These are phyloP conservation scores for Cheirogaleus medius DNA, from an alignment of 2,113 vertebrate species.

Conservation along the genomic window DNA sequence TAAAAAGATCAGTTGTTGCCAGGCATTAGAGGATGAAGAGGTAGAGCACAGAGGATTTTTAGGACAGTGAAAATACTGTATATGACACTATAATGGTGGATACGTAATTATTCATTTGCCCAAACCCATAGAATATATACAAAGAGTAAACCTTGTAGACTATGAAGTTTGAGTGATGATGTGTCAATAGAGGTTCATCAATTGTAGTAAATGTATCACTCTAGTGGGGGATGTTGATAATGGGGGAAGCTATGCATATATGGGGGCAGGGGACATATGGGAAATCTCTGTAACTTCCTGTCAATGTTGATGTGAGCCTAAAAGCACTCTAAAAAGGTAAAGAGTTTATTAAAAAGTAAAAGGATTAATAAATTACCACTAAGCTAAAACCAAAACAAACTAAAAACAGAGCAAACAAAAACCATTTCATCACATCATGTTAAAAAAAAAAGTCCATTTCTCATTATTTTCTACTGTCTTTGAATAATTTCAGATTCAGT, in stretches of 20 bases:
- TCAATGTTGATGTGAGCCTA: not conserved
- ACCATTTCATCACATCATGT: fast-evolving
- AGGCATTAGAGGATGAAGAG: too few relatives aligned
- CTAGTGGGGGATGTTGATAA: too few relatives aligned
- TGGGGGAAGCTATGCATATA: fast-evolving
- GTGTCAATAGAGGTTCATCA: not conserved
- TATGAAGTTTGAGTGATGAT: too few relatives aligned
- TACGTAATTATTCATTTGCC: not conserved
- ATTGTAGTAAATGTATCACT: not conserved
- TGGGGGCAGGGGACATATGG: fast-evolving
- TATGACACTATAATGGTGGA: not conserved
- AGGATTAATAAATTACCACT: not conserved
- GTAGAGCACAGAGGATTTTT: not conserved
- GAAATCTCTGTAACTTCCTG: not conserved
- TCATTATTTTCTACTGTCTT: not conserved
- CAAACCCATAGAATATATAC: not conserved
- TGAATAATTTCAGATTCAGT: not conserved
- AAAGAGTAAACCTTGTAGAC: not conserved
- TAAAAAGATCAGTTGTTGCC: too few relatives aligned
- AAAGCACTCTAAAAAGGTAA: not conserved
- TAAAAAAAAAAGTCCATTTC: not conserved
- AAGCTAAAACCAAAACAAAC: not conserved
- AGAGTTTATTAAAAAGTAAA: not conserved
- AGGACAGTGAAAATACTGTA: too few relatives aligned
- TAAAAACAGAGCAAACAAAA: not conserved